These are phyloP conservation scores for Desmophyllum pertusum DNA, from an alignment of 92 coral and sea anemone genomes.

Conservation along the genomic window DNA sequence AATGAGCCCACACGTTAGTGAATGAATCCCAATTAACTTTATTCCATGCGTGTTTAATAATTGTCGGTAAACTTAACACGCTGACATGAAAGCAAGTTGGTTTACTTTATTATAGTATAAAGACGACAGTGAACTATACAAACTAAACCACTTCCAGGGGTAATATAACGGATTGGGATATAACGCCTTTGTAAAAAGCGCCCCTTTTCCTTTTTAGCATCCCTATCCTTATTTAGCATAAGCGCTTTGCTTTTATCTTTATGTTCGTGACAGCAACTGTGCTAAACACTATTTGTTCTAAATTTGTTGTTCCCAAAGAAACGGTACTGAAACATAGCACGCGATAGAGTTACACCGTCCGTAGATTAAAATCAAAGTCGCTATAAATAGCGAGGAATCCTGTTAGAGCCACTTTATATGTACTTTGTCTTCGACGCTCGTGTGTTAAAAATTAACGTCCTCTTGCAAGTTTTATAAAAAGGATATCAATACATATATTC, in stretches of 20 bases:
- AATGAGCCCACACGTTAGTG: not conserved
- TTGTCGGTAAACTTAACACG: slow-evolving; percentile 28
- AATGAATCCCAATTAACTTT: slow-evolving; percentile 28
- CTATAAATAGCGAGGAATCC: not conserved
- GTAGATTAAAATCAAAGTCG: too few species aligned
- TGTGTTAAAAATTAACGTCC: not conserved
- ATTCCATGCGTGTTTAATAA: slow-evolving; percentile 17
- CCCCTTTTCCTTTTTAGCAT: not conserved
- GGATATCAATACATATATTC: not conserved
- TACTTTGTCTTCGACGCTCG: not conserved
- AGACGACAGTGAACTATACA: not conserved
- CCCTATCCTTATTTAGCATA: not conserved
- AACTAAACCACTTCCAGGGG: not conserved
- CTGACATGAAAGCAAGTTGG: slow-evolving; percentile 2
- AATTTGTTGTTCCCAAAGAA: not conserved
- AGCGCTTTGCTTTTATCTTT: not conserved
- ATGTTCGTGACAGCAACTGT: not conserved
- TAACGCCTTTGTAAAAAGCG: not conserved
- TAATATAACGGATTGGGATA: not conserved
- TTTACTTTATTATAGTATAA: slow-evolving; percentile 19
- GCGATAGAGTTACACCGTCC: not conserved
- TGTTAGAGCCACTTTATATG: not conserved
- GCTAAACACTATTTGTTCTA: not conserved
- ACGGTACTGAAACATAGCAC: not conserved
- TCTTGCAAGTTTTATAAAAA: not conserved